phyloP scores from a whole-genome alignment of 2,888 invertebrate species.

The Nineta flava region DNA sequence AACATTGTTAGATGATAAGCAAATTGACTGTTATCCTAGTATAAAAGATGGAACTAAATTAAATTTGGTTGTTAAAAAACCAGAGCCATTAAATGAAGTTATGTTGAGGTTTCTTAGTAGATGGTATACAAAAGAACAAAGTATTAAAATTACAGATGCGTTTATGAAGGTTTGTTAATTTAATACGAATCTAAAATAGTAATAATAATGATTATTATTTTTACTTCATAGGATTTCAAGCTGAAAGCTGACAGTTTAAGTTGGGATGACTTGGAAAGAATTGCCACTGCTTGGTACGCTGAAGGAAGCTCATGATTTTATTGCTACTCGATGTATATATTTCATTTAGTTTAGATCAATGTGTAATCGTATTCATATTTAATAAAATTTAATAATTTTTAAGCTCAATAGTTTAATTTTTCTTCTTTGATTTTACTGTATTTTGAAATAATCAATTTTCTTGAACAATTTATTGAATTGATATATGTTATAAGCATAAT shows the following conservation, averaged over 20 bases:
- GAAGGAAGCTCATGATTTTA: constrained; percentile 15
- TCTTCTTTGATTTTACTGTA: too few relatives aligned
- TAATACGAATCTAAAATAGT: neutral
- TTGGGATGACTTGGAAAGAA: constrained; percentile 27
- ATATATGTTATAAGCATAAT: too few relatives aligned
- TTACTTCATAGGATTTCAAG: constrained; percentile 20
- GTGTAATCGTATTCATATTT: too few relatives aligned
- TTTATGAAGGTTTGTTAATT: constrained; percentile 31
- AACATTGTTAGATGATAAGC: constrained; percentile 53
- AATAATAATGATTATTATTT: neutral
- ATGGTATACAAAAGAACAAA: constrained; percentile 45
- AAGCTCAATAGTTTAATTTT: too few relatives aligned
- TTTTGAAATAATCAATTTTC: too few relatives aligned
- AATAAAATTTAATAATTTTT: too few relatives aligned
- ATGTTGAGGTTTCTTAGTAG: constrained; percentile 41
- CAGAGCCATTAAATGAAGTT: constrained; percentile 41
- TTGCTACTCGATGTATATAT: neutral
- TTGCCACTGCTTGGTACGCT: constrained; percentile 25
- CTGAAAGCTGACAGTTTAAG: constrained; percentile 25
- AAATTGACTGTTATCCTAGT: constrained; percentile 48
- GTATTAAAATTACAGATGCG: constrained; percentile 40
- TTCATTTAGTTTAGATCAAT: too few relatives aligned
- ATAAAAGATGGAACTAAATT: constrained; percentile 62
- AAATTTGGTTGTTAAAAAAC: constrained; percentile 53
- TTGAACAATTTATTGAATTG: too few relatives aligned